Base-by-base conservation (phyloP, 1,140 invertebrate genomes). In the Galendromus occidentalis region DNA sequence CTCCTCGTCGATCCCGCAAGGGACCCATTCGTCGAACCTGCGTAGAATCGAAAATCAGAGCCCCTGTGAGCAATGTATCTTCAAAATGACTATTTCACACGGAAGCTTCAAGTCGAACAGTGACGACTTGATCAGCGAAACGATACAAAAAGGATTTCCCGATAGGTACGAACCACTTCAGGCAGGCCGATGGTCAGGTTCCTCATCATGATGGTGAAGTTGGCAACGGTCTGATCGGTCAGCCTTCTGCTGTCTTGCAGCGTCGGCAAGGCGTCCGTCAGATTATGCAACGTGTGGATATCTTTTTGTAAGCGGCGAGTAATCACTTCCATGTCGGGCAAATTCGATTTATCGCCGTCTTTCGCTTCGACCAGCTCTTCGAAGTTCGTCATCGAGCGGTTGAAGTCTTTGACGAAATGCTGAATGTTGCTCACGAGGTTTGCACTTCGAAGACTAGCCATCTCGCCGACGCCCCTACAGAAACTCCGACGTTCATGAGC, bases 361-460 rank as follows among this genome's bases (percentile, higher is more conserved):
- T 25, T 25, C 25, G 22, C 17, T 18, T 59, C 22, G 14, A 33
- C 51, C 22, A 59, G 22, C 22, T 59, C 51, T 17, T 59, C 51
- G 22, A 59, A 59, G 51, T 59, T 59, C 25, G 25, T 59, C 51
- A 59, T 59, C 51, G 51, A 59, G 6, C 51, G 51, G 51, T 59
- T 59, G 22, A 59, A 59, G 51, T 59, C 51, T 33, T 59, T 59
- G 14, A 59, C 25, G 25, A 59, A 59, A 33, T 59, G 51, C 33
- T 59, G 51, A 59, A 59, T 59, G 33, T 59, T 59, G 33, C 51
- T 59, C 12, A 59, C 51, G 51, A 59, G 51, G 51, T 59, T 59
- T 25, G 51, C 25, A 25, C 51, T 59, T 22, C 51, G 51, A 17
- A 59, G 51, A 59, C 51, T 59, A 17, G 51, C 51, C 51, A 59